Evolutionary conservation across 2,888 invertebrate genomes (phyloP).

Genomic region (Chrysolina oricalcia): DNA sequence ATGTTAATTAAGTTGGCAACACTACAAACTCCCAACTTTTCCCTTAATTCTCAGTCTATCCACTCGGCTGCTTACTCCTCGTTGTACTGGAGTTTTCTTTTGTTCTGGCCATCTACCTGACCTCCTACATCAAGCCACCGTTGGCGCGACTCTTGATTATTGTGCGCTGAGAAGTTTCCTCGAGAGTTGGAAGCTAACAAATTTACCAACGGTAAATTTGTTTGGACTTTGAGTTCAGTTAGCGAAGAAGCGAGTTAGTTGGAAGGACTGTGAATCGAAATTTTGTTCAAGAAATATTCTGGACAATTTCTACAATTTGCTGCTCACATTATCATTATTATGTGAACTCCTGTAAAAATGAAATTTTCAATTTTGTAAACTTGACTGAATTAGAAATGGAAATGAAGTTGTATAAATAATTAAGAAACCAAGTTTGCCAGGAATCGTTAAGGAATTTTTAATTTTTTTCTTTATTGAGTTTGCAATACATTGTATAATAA

Average conservation of each 20-base stretch:
- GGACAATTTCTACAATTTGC: constrained; percentile 7
- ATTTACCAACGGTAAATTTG: constrained; percentile 8
- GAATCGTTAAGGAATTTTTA: no score
- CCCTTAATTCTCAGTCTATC: constrained; percentile 10
- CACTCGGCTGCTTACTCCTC: not conserved
- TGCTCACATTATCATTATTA: not conserved
- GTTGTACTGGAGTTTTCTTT: constrained; percentile 5
- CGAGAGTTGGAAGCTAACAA: constrained; percentile 6
- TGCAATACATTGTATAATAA: no score
- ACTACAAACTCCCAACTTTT: not conserved
- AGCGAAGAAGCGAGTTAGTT: not conserved
- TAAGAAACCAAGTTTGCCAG: no score
- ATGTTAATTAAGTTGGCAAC: constrained; percentile 8
- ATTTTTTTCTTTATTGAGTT: no score
- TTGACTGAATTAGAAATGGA: not conserved
- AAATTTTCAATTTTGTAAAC: not conserved
- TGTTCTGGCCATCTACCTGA: constrained; percentile 14
- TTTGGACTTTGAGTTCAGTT: not conserved
- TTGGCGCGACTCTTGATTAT: constrained; percentile 13
- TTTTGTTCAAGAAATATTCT: not conserved
- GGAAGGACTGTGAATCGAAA: not conserved
- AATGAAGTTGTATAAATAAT: no score
- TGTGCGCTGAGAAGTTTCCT: constrained; percentile 9
- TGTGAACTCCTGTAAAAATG: not conserved
- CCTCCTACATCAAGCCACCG: constrained; percentile 4